Evolutionary conservation across 2,797 vertebrate genomes (phyloP).

Genomic region (Sebastolobus alascanus): DNA sequence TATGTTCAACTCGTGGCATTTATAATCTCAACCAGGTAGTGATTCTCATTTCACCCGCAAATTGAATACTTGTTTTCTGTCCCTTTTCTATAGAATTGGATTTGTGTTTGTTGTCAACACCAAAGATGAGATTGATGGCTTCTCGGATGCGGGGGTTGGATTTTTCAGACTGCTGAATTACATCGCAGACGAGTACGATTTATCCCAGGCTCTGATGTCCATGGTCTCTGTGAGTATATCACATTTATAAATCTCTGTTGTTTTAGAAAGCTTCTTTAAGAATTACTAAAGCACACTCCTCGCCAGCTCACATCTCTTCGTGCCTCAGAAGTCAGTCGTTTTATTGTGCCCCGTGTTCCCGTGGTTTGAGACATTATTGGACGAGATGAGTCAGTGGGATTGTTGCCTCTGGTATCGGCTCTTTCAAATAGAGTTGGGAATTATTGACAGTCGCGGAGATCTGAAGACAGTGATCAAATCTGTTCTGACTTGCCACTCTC

Average conservation of each 20-base stretch:
- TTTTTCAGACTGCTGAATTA: slow-evolving; percentile 94
- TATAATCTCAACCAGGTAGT: slow-evolving; percentile 67
- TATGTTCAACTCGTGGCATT: slow-evolving; percentile 49
- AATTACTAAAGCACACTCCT: slow-evolving; percentile 29
- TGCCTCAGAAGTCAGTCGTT: slow-evolving; percentile 46
- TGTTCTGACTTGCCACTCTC: slow-evolving; percentile 53
- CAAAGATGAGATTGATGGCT: slow-evolving; percentile 90
- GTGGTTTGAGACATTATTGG: slow-evolving; percentile 51
- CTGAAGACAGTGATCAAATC: slow-evolving; percentile 52
- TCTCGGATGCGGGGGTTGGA: slow-evolving; percentile 90
- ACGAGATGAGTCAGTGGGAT: slow-evolving; percentile 47
- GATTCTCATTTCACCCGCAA: slow-evolving; percentile 72
- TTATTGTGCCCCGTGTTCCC: slow-evolving; percentile 43
- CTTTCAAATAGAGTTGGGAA: slow-evolving; percentile 47
- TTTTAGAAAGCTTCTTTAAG: slow-evolving; percentile 51
- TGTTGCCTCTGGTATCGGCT: slow-evolving; percentile 46
- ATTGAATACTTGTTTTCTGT: slow-evolving; percentile 72
- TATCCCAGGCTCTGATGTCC: slow-evolving; percentile 89
- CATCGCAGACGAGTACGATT: slow-evolving; percentile 90
- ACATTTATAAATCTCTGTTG: slow-evolving; percentile 55
- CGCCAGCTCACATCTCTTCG: slow-evolving; percentile 37
- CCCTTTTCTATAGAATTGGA: slow-evolving; percentile 89
- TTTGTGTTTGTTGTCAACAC: slow-evolving; percentile 94
- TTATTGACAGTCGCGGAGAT: slow-evolving; percentile 54
- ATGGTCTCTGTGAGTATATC: slow-evolving; percentile 89